Evolutionary conservation across 2,888 invertebrate species (phyloP), one percentile per base, ranked within the genome.

Genomic region (Phalera bucephala): DNA sequence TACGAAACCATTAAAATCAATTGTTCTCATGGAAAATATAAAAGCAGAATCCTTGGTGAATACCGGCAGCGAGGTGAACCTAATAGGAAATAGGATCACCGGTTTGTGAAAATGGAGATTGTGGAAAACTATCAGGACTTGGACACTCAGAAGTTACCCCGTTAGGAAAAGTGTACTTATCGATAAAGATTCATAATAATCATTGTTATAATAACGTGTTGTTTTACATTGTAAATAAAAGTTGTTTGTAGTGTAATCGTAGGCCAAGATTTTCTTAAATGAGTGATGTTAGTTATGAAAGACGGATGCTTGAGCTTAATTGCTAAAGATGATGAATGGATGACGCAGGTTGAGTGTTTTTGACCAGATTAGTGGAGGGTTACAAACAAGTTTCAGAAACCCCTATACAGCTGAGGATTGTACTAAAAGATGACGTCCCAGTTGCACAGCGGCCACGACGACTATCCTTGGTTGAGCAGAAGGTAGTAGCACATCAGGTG

Each of bases 401-500:
- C 1, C 25, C 25, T 7, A 25, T 25, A 11, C 25, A 25, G 8
- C 7, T 25, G 25, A 25, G 11, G 3, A 21, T 21, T 21, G 8
- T 21, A 2, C 8, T 21, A 8, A 25, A 25, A 8, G 25, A 21
- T 23, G 23, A 23, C 23, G 10, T 23, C 9, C 23, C 23, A 10
- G 23, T 23, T 10, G 3, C 10, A 10, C 9, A 23, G 6, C 10
- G 23, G 1, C 23, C 23, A 10, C 23, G 10, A 9, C 11, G 25
- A 25, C 2, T 25, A 12, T 11, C 25, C 7, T 2, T 25, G 6
- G 8, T 7, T 6, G 35, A 35, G 12, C 11, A 25, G 10, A 3
- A 5, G 6, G 13, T 13, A 3, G 31, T 34, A 1, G 32, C 28
- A 7, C 2, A 14, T 4, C 36, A 40, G 11, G 12, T 40, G 1